Base-by-base conservation (phyloP, 1,140 invertebrate genomes). In the Probaryconus sp. region DNA sequence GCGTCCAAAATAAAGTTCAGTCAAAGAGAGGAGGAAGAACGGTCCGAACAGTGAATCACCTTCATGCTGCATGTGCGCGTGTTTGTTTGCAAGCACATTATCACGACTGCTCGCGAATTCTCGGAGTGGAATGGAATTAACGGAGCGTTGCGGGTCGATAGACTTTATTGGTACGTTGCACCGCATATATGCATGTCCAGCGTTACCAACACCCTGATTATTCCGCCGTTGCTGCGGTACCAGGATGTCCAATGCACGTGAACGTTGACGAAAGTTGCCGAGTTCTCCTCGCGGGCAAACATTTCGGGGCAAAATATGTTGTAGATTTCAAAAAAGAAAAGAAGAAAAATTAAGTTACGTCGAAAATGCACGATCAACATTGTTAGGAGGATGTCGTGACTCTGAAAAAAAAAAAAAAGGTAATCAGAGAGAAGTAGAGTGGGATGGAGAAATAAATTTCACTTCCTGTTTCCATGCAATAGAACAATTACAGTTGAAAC, bases 171-270 rank as follows among this genome's bases (percentile, higher is more conserved):
- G 64, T 40, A 35, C 20, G 35, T 28, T 48, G 33, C 30, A 13
- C 47, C 35, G 30, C 26, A 40, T 51, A 17, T 53, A 60, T 73
- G 55, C 47, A 55, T 43, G 56, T 68, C 56, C 72, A 35, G 38
- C 31, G 30, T 43, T 33, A 75, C 63, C 56, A 69, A 69, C 47
- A 69, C 64, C 43, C 55, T 56, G 28, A 56, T 56, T 67, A 67
- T 42, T 35, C 55, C 11, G 58, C 53, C 24, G 31, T 58, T 43
- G 64, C 56, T 67, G 71, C 51, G 64, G 71, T 74, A 53, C 71
- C 71, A 74, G 64, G 56, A 53, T 74, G 71, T 74, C 55, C 50
- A 42, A 40, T 60, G 60, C 69, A 65, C 61, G 42, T 56, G 47
- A 64, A 37, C 50, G 55, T 61, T 48, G 56, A 51, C 48, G 37